A percentile compares a stretch with the other conserved stretches of the same genome.
Conservation (phyloP, 2,888 invertebrate species). For the Lacanobia wlatinum region DNA sequence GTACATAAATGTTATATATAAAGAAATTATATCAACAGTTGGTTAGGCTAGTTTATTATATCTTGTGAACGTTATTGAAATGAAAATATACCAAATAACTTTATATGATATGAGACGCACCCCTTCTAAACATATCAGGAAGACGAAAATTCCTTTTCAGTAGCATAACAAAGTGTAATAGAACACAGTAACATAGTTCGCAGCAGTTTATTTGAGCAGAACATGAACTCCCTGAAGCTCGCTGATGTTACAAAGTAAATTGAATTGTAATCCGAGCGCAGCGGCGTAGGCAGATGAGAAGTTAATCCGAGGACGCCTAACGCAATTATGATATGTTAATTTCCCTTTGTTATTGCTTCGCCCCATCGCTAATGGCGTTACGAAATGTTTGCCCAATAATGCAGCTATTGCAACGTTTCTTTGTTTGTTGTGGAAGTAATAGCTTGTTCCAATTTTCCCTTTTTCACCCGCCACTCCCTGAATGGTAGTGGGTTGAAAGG, state of each 20-base stretch:
- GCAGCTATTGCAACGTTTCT: slow-evolving; percentile 38
- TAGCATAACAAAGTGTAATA: slow-evolving; percentile 28
- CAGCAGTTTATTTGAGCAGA: slow-evolving; percentile 46
- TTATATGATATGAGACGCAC: too few species aligned
- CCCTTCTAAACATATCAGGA: slow-evolving; percentile 23
- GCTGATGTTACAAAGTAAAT: slow-evolving; percentile 71
- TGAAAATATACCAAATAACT: too few species aligned
- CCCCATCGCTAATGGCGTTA: slow-evolving; percentile 65
- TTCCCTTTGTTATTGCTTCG: slow-evolving; percentile 73
- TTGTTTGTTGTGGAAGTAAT: slow-evolving; percentile 45
- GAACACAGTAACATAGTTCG: slow-evolving; percentile 38
- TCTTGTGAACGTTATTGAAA: too few species aligned
- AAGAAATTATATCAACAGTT: too few species aligned
- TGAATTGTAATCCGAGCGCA: slow-evolving; percentile 76
- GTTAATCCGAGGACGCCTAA: slow-evolving; percentile 77
- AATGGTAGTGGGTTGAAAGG: slow-evolving; percentile 51
- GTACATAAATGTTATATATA: too few species aligned
- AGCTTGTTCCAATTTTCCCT: slow-evolving; percentile 36
- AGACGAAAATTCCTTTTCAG: slow-evolving; percentile 14
- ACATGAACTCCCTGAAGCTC: slow-evolving; percentile 54
- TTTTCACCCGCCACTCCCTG: slow-evolving; percentile 32
- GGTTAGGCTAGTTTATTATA: too few species aligned
- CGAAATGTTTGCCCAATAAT: slow-evolving; percentile 63
- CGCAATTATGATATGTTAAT: slow-evolving; percentile 80
- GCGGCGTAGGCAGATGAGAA: slow-evolving; percentile 75